Percentiles rank a stretch among this genome's conserved stretches.
Evolutionary conservation across 2,113 vertebrate genomes (phyloP).

Genomic region (Irena cyanogastra): DNA sequence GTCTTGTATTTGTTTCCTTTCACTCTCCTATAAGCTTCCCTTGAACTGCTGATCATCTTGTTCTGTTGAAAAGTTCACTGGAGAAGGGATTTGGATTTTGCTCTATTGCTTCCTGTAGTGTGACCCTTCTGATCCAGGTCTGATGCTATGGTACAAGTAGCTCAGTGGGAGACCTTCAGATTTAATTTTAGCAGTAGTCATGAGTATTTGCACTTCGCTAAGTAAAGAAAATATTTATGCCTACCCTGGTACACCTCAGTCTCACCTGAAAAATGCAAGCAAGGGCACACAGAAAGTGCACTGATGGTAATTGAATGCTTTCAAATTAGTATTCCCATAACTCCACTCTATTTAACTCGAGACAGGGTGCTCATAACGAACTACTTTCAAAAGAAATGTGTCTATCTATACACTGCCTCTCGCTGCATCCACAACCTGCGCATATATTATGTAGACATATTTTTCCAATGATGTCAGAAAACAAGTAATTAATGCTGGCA

Average conservation of each 20-base stretch:
- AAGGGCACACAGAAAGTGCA: neutral
- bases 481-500: neutral
- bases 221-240: neutral
- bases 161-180: neutral
- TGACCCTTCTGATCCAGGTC: neutral
- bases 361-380: neutral
- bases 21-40: neutral
- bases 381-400: neutral
- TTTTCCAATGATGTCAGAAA: neutral
- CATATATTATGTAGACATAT: neutral
- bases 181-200: neutral
- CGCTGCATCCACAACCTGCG: neutral
- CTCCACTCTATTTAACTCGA: neutral
- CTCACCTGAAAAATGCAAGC: neutral
- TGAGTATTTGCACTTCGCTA: neutral
- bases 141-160: neutral
- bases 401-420: neutral
- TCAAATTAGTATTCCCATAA: neutral
- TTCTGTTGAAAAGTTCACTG: neutral
- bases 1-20: neutral
- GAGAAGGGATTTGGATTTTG: neutral
- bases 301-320: neutral
- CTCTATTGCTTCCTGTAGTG: neutral
- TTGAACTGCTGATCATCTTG: rapidly evolving
- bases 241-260: neutral